Base-by-base conservation (phyloP, 2,888 invertebrate species). In the Synanthedon andrenaeformis region DNA sequence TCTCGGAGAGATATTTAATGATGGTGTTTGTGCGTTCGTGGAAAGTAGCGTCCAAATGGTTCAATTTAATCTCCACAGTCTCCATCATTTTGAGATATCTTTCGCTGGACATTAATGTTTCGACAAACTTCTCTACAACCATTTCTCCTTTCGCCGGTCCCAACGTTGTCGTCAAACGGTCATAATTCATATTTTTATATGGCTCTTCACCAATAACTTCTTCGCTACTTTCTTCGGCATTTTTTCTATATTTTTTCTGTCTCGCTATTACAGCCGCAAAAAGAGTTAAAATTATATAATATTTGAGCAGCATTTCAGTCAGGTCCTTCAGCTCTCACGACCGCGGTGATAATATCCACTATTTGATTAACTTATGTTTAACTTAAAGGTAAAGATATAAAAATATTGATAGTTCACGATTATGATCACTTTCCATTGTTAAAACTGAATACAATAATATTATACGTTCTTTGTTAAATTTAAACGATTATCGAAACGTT, bases 111-210 rank as follows among this genome's bases (percentile, higher is more conserved):
- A 84, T 71, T 12, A 86, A 62, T 0, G 77, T 81, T 52, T 84
- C 80, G 0, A 82, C 74, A 58, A 85, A 83, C 52, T 79, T 82
- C 55, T 84, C 84, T 0, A 82, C 75, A 0, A 79, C 72, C 2
- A 62, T 62, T 45, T 79, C 82, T 1, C 70, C 69, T 51, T 67
- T 67, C 5, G 60, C 52, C 1, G 57, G 57, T 6, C 59, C 56
- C 4, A 58, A 53, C 3, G 58, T 60, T 0, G 67, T 62, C 0
- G 74, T 66, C 3, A 57, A 12, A 4, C 45, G 45, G 14, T 45
- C 45, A 35, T 35, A 35, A 35, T 35, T 35, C 35, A 35, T 35
- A 10, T 35, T 35, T 35, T 6, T 35, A n/a, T 45, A 11, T 13
- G 14, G 8, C 11, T 49, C 49, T 19, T 49, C 23, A 17, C 14